Percentiles rank a stretch among this genome's conserved stretches.
Evolutionary conservation across 2,888 invertebrate species (phyloP).

Genomic region (Steinernema hermaphroditum): DNA sequence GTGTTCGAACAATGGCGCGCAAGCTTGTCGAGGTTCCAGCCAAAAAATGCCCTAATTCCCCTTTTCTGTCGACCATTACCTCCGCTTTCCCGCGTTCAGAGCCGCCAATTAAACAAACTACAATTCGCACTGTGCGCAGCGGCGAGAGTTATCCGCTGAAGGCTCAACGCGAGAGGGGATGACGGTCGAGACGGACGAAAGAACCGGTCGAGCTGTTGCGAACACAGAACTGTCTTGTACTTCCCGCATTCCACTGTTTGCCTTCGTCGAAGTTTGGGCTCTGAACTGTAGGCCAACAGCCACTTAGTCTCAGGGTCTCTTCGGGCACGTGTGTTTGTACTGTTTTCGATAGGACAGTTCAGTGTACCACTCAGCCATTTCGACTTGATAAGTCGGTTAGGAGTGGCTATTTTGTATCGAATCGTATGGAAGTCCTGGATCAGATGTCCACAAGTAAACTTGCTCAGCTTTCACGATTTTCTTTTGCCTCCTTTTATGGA

Average conservation of each 20-base stretch:
- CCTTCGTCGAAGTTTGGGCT: not conserved
- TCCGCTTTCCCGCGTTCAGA: not conserved
- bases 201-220: not conserved
- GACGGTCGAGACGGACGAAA: not conserved
- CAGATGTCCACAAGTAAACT: too few relatives aligned
- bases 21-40: conserved; percentile 12
- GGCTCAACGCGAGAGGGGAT: not conserved
- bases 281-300: too few relatives aligned
- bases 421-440: too few relatives aligned
- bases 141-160: not conserved
- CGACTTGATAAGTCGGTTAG: too few relatives aligned
- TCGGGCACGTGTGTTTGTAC: too few relatives aligned
- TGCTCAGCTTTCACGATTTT: too few relatives aligned
- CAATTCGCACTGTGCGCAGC: not conserved
- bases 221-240: not conserved
- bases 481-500: too few relatives aligned
- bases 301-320: too few relatives aligned
- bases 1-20: conserved; percentile 9
- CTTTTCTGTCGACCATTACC: not conserved
- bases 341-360: too few relatives aligned
- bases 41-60: conserved; percentile 11
- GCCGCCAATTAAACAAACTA: conserved; percentile 17
- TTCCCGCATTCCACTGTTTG: not conserved
- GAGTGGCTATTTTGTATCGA: too few relatives aligned
- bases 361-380: too few relatives aligned